Base-by-base conservation (phyloP, 37 sponge, comb jelly and placozoan genomes). In the Crambe crambe region DNA sequence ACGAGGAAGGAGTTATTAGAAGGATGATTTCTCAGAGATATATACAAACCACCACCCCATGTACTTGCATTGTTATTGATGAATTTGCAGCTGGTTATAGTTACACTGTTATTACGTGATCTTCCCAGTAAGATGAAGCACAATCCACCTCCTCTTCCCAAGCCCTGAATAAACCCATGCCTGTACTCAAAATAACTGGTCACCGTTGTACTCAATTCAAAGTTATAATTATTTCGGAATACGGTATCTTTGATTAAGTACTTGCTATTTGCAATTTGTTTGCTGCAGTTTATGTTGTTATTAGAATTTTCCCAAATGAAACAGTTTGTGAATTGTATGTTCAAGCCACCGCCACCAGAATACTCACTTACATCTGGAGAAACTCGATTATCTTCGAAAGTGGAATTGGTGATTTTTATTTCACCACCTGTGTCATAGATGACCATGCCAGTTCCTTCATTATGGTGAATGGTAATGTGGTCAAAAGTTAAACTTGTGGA, bases 31-130 rank as follows among this genome's bases (percentile, higher is more conserved):
- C 35, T 39, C 37, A 39, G 29, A 3, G 74, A 47, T 22, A 23
- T 40, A 57, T 40, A 56, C 23, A 8, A 21, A 10, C 37, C 74
- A 31, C 74, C 74, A 56, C 74, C 74, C 20, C 57, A 39, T 15
- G 4, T 12, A 1, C 20, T 18, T 3, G 74, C 74, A 1, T 12
- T 51, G 18, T 73, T 73, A 6, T 56, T 32, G 3, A 20, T 54
- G 31, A 73, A 73, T 12, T 1, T 56, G 58, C 74, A 73, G 34
- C 18, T 8, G 10, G 56, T 3, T 8, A 73, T 40, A 4, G 57
- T 29, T 30, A 73, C 23, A 30, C 34, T 29, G 35, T 73, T 73
- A 26, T 47, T 56, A 21, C 1, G 1, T 54, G 58, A 34, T 26
- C 54, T 9, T 15, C 54, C 54, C 9, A 18, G 9, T 15, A 51